phyloP scores from a whole-genome alignment of 2,888 invertebrate genomes.

The Drosophila parthenogenetica region DNA sequence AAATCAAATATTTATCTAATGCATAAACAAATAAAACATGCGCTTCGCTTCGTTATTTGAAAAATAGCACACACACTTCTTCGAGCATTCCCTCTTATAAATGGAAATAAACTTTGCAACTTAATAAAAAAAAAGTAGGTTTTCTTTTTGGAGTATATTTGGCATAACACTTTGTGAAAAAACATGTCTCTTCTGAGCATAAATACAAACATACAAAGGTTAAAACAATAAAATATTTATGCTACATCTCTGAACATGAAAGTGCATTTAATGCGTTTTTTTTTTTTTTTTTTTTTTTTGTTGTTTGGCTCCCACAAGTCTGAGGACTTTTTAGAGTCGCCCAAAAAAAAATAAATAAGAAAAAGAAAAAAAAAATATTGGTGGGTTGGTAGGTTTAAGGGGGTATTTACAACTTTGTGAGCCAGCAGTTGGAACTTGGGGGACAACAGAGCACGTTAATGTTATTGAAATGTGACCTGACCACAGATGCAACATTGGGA shows the following conservation, averaged over 20 bases:
- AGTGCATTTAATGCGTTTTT: slow-evolving; percentile 55
- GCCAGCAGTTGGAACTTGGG: slow-evolving; percentile 39
- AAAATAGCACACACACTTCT: slow-evolving; percentile 12
- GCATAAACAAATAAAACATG: slow-evolving; percentile 68
- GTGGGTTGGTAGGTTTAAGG: slow-evolving; percentile 1
- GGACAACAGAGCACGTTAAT: slow-evolving; percentile 54
- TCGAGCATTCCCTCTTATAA: slow-evolving; percentile 29
- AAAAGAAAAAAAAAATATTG: not conserved
- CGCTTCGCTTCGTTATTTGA: slow-evolving; percentile 39
- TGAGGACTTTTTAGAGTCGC: slow-evolving; percentile 55
- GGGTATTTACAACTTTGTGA: slow-evolving; percentile 63
- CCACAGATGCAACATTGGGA: slow-evolving; percentile 54
- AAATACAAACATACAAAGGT: slow-evolving; percentile 17
- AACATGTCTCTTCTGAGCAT: slow-evolving; percentile 35
- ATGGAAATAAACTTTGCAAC: slow-evolving; percentile 62
- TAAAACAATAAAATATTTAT: slow-evolving; percentile 59
- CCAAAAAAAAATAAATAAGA: slow-evolving; percentile 33
- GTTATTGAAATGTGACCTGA: slow-evolving; percentile 70
- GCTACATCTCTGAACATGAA: slow-evolving; percentile 56
- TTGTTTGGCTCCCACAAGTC: slow-evolving; percentile 29
- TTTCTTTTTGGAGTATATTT: slow-evolving; percentile 37
- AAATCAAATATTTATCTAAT: slow-evolving; percentile 71
- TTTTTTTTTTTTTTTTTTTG: slow-evolving; percentile 14
- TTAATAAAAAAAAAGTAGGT: slow-evolving; percentile 49
- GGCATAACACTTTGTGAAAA: slow-evolving; percentile 42